Evolutionary conservation across 2,797 vertebrate genomes (phyloP).

Genomic region (Lemur catta): DNA sequence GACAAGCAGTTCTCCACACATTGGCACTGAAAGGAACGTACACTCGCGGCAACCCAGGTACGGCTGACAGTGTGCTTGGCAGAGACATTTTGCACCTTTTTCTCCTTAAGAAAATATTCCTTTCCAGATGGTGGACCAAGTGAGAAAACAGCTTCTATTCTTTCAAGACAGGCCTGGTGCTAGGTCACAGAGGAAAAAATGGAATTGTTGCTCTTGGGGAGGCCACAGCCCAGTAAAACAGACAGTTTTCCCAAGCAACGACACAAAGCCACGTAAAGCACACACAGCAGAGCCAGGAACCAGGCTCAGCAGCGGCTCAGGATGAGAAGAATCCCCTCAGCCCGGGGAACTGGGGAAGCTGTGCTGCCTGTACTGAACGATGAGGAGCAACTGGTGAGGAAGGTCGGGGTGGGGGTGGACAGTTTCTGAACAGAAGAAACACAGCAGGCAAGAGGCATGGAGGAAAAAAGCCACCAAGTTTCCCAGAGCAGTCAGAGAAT

Average conservation of each 20-base stretch:
- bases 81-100: background rate
- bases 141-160: background rate
- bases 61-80: rapidly evolving
- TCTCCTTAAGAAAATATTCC: background rate
- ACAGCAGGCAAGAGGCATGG: background rate
- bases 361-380: too few species aligned
- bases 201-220: background rate
- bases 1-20: background rate
- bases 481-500: background rate
- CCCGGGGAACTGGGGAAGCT: background rate
- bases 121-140: too few species aligned
- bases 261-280: background rate
- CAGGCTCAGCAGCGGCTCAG: rapidly evolving
- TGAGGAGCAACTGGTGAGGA: background rate
- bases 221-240: background rate
- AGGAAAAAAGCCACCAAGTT: background rate
- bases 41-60: rapidly evolving
- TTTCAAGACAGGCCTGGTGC: background rate
- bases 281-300: background rate
- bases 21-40: background rate
- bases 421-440: background rate
- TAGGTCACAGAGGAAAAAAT: too few species aligned
- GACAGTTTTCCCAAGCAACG: background rate
- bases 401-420: background rate
- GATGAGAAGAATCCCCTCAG: too few species aligned